Conservation (phyloP, 1,140 invertebrate species). For the Zelostemma sp. region DNA sequence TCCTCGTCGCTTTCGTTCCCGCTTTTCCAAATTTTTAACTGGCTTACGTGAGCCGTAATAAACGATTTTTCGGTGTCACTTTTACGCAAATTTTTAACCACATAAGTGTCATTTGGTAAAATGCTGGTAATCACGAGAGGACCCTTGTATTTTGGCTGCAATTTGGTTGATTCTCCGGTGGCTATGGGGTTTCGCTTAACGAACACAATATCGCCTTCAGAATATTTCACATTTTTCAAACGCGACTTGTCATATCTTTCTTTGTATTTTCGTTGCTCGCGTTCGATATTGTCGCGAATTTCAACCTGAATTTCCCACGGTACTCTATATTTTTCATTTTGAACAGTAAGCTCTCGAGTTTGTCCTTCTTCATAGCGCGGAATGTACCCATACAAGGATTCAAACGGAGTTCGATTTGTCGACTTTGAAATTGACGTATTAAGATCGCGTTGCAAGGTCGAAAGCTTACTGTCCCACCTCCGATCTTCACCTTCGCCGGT, state of each 20-base stretch:
- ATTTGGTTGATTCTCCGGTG: constrained; percentile 30
- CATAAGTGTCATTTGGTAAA: constrained; percentile 19
- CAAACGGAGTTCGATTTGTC: constrained; percentile 25
- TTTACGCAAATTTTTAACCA: background rate
- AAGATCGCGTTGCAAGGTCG: constrained; percentile 12
- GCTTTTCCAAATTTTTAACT: constrained; percentile 22
- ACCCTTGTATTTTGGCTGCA: constrained; percentile 24
- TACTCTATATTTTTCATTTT: constrained; percentile 3
- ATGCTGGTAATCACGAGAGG: constrained; percentile 11
- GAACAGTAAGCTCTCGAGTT: constrained; percentile 3
- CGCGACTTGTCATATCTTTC: constrained; percentile 12
- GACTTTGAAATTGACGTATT: constrained; percentile 19
- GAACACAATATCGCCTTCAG: constrained; percentile 29
- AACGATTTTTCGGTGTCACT: background rate
- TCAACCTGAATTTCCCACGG: constrained; percentile 8
- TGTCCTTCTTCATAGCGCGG: constrained; percentile 13
- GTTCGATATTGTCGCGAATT: constrained; percentile 12
- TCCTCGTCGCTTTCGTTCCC: too few relatives aligned
- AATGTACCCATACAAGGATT: constrained; percentile 24
- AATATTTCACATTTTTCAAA: constrained; percentile 17
- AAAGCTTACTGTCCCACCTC: background rate
- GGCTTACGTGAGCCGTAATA: constrained; percentile 12
- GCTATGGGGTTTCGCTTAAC: constrained; percentile 12
- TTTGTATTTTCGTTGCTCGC: constrained; percentile 18
- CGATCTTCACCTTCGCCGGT: background rate